Base-by-base conservation (phyloP, 2,888 invertebrate genomes). In the Conus canariensis region DNA sequence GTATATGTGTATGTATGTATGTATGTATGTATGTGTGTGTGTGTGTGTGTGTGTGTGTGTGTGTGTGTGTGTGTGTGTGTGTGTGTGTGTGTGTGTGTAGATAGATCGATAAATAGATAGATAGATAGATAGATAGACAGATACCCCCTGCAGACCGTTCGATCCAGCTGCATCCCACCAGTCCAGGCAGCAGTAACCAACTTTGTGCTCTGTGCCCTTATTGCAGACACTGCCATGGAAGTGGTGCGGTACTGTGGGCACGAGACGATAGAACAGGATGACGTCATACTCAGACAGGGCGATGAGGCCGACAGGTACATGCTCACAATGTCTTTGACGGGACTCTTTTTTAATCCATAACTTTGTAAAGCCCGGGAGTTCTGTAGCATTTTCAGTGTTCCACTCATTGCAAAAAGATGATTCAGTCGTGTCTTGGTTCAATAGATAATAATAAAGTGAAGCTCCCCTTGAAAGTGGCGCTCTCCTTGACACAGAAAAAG, bases 201-300 rank as follows among this genome's bases (percentile, higher is more conserved):
- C 45, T 45, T 45, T 45, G 2, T 45, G 45, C 45, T 45, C 45
- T 45, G 3, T 64, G 64, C 12, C 14, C 19, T 30, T 83, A 80
- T 93, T 93, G 12, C 93, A 96, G 96, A 91, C 88, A 94, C 95
- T 9, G 90, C 95, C 7, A 90, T 92, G 64, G 94, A 95, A 86
- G 94, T 96, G 45, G 93, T 95, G 1, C 93, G 93, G 87, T 93
- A 94, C 90, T 95, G 95, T 88, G 92, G 94, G 8, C 93, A 94
- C 90, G 93, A 94, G 64, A 92, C 91, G 56, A 92, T 92, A n/a
- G 88, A 91, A 14, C 88, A 90, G 14, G 95, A 95, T 93, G 95
- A 95, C 89, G 92, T 96, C 88, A 94, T 95, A 88, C 94, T 95
- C 56, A 92, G 92, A 82, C 96, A 96, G 91, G 95, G 95, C 6